A percentile compares a stretch with the other conserved stretches of the same genome.
These are phyloP conservation scores for Tuta absoluta DNA, from an alignment of 2,888 invertebrate species.

Conservation along the genomic window DNA sequence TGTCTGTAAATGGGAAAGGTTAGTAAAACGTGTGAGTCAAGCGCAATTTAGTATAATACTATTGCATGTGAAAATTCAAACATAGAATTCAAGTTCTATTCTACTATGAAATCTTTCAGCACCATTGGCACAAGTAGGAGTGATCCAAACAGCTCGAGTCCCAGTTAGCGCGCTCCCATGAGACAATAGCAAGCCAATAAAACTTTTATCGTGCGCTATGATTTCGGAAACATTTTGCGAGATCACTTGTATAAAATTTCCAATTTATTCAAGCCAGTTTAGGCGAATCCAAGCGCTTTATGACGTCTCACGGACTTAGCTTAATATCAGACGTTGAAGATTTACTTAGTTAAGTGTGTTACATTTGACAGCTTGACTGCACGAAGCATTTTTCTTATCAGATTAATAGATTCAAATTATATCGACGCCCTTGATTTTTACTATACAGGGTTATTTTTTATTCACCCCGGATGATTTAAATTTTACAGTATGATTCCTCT, in stretches of 20 bases:
- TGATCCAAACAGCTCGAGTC: background rate
- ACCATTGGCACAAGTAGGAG: background rate
- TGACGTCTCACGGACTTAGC: constrained; percentile 50
- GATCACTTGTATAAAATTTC: constrained; percentile 73
- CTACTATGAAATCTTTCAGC: background rate
- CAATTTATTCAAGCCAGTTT: constrained; percentile 62
- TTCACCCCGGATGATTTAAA: too few species aligned
- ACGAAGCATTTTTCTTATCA: too few species aligned
- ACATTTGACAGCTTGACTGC: background rate
- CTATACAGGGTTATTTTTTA: too few species aligned
- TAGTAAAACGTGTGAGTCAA: too few species aligned
- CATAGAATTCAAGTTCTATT: too few species aligned
- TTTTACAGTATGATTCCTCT: too few species aligned
- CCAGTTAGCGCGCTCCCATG: constrained; percentile 39
- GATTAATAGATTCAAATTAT: too few species aligned
- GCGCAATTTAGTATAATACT: too few species aligned
- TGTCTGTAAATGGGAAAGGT: too few species aligned
- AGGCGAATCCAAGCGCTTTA: constrained; percentile 54
- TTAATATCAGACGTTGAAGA: constrained; percentile 47
- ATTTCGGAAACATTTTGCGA: constrained; percentile 72
- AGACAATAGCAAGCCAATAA: constrained; percentile 73
- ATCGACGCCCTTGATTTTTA: too few species aligned
- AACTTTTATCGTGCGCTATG: constrained; percentile 74
- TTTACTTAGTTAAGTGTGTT: constrained; percentile 37
- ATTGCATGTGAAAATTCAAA: too few species aligned